phyloP scores from a whole-genome alignment of 92 coral and sea anemone species.

The Phenganax stokvisi region DNA sequence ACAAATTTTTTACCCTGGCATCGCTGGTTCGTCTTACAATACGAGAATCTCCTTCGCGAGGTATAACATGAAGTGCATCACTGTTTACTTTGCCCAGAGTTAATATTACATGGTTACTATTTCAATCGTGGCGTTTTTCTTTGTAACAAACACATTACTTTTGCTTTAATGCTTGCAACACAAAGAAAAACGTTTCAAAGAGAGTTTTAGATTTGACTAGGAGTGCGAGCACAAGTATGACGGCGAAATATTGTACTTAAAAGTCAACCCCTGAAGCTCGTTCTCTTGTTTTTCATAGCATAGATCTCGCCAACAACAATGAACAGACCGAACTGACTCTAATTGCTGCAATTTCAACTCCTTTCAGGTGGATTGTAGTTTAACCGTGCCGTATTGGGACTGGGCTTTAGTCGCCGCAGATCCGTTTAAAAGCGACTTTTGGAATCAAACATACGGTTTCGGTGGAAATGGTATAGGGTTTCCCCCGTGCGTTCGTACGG shows the following conservation, averaged over 20 bases:
- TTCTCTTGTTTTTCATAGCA: too few relatives aligned
- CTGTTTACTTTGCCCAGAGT: neutral
- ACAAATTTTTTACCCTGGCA: constrained; percentile 78
- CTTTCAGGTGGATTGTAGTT: constrained; percentile 7
- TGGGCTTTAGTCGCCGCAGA: constrained; percentile 19
- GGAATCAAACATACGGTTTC: constrained; percentile 9
- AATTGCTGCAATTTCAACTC: neutral
- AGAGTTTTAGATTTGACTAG: too few relatives aligned
- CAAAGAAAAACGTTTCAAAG: too few relatives aligned
- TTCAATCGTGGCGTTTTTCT: too few relatives aligned
- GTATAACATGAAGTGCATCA: constrained; percentile 3
- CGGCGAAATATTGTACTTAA: too few relatives aligned
- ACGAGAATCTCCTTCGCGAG: constrained; percentile 72
- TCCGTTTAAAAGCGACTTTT: constrained; percentile 11
- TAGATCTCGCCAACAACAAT: too few relatives aligned
- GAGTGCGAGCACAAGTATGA: too few relatives aligned
- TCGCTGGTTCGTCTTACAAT: constrained; percentile 68
- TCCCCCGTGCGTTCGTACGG: constrained; percentile 9
- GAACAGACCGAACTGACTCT: neutral
- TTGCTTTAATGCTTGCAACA: too few relatives aligned
- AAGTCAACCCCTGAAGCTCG: too few relatives aligned
- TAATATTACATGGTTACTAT: neutral
- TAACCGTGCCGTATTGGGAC: constrained; percentile 24
- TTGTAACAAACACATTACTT: too few relatives aligned
- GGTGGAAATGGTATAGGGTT: constrained; percentile 12